A percentile compares a stretch with the other conserved stretches of the same genome.
Conservation (phyloP, 1,140 invertebrate species). For the Ridgeia piscesae region DNA sequence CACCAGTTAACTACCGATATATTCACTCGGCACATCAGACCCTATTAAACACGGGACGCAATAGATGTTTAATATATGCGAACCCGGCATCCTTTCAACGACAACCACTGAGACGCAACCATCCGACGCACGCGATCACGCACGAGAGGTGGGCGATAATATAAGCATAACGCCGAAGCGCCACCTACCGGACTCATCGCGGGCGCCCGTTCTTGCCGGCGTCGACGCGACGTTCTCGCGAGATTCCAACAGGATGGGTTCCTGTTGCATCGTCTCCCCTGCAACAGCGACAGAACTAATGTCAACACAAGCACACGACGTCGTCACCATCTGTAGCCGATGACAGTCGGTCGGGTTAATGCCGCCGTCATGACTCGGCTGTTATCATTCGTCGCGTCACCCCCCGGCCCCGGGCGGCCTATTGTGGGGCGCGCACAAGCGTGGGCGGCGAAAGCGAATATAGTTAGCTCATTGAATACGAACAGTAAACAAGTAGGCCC, state of each 20-base stretch:
- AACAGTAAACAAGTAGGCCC: background rate
- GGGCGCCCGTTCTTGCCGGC: background rate
- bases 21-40: no score
- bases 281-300: background rate
- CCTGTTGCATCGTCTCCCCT: background rate
- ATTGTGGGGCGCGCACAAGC: background rate
- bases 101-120: no score
- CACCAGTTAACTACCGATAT: no score
- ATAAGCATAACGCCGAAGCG: background rate
- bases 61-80: no score
- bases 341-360: background rate
- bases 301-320: background rate
- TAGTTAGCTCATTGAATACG: background rate
- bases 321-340: background rate
- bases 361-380: background rate
- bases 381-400: background rate
- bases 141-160: background rate
- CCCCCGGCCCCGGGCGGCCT: background rate
- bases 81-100: no score
- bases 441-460: background rate
- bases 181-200: background rate
- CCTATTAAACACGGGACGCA: no score
- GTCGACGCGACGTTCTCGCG: background rate
- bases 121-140: no score
- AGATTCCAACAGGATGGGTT: background rate